These are phyloP conservation scores for Eudasyphora cyanicolor DNA, from an alignment of 2,888 invertebrate species.

Conservation along the genomic window DNA sequence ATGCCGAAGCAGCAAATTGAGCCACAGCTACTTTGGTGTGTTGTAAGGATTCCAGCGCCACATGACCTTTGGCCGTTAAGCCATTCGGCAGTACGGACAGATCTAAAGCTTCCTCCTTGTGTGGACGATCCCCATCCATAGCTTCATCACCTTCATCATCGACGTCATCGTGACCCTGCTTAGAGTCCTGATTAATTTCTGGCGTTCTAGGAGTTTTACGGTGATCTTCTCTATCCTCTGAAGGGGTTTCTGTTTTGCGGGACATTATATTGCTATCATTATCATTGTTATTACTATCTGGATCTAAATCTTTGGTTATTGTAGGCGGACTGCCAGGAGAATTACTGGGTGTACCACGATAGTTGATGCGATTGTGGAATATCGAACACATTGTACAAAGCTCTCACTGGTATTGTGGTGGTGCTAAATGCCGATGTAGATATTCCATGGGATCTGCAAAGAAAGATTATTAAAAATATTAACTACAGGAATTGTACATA, in stretches of 20 bases:
- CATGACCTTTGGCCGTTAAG: conserved; percentile 83
- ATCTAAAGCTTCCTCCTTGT: conserved; percentile 77
- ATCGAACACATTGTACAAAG: conserved; percentile 75
- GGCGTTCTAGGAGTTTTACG: conserved; percentile 36
- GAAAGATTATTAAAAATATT: no score
- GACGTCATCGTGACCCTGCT: conserved; percentile 11
- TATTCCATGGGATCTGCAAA: conserved; percentile 34
- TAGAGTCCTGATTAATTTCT: conserved; percentile 20
- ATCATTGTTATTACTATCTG: conserved; percentile 77
- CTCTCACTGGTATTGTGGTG: neutral
- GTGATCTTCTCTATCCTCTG: conserved; percentile 45
- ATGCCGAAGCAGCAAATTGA: conserved; percentile 93
- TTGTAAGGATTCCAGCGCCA: conserved; percentile 94
- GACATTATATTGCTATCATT: conserved; percentile 62
- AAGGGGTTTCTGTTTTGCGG: conserved; percentile 54
- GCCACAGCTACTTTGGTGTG: conserved; percentile 91
- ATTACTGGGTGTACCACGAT: conserved; percentile 74
- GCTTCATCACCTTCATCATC: conserved; percentile 46
- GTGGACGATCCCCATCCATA: conserved; percentile 55
- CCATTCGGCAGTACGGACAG: conserved; percentile 74
- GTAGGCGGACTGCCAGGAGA: conserved; percentile 68
- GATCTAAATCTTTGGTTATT: conserved; percentile 75
- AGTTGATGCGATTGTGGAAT: conserved; percentile 79
- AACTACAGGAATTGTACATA: no score
- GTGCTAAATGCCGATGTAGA: neutral